Evolutionary conservation across 2,888 invertebrate genomes (phyloP), one percentile per base, ranked within the genome.

Genomic region (Nycteola revayana): DNA sequence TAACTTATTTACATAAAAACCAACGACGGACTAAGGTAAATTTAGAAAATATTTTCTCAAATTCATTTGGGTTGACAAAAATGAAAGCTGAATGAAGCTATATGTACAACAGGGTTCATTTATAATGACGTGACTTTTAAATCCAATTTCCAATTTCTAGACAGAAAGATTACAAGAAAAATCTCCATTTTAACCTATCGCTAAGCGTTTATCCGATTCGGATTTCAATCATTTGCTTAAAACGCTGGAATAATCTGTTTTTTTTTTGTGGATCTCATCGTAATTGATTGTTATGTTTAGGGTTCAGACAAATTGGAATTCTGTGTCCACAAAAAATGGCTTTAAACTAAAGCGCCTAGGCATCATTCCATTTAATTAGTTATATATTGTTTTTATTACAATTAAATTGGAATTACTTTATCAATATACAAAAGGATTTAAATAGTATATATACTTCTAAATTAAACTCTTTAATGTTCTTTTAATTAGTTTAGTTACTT

Each of bases 151-250:
- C 53, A 59, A 63, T 60, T 63, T 64, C 44, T 41, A 36, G 47
- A 44, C 42, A 39, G 24, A 49, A 36, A 60, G 55, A 59, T 59
- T 64, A 58, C 45, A 40, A 28, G 30, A 37, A 42, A 46, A 61
- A 66, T 55, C 49, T 50, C 37, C 47, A 56, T 62, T 62, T 59
- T 51, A 62, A 59, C 54, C 48, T 51, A 51, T 53, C 52, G 51
- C 51, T 48, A 49, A 62, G 53, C 52, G 47, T 47, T 48, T 46
- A 50, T 53, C 53, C 45, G 56, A 62, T 56, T 53, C 54, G 56
- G 63, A 58, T 67, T 70, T 63, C 66, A 68, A 71, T 76, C 63
- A 70, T 66, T 66, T 59, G 62, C 60, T 64, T 60, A 66, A 66
- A 66, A 56, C 43, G 60, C 48, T 59, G 64, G 61, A 63, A 68